Base-by-base conservation (phyloP, 2,113 vertebrate species). In the Gasterosteus nipponicus region DNA sequence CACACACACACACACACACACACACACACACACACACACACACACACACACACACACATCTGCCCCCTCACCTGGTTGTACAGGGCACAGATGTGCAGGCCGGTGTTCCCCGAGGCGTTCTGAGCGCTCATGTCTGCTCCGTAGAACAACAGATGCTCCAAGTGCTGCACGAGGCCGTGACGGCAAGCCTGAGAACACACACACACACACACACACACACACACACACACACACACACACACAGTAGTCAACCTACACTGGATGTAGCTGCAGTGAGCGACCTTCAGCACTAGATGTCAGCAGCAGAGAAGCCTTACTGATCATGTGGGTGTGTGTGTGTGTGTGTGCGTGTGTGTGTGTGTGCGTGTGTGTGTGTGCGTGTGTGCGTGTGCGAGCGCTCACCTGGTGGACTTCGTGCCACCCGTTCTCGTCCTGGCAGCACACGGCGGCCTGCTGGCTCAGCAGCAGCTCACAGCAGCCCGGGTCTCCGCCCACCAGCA, bases 361-460 rank as follows among this genome's bases (percentile, higher is more conserved):
- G 49, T 44, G 42, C 8, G 41, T 56, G 62, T 58, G 47, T 42
- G 18, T 68, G 33, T 47, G 5, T 19, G 60, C 62, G 62, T 54
- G 51, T 54, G 53, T 56, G 53, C 10, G 51, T 54, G 51, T 26
- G n/a, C n/a, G n/a, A n/a, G n/a, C 47, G 60, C 86, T 0, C 74
- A 99, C 98, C 97, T 99, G 98, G 89, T 99, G 98, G 38, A 98
- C 95, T 83, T 99, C 97, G 0, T 98, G 96, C 98, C 98, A 99
- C 82, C 98, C 98, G 0, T 99, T 98, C 87, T 99, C 97, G 2
- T 99, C 97, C 82, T 90, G 94, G 92, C 96, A 98, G 78, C 96
- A 93, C 73, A 98, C 94, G 0, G 91, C 73, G 3, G 97, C 96
- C 0, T 95, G 95, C 57, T 97, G 95, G 0, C 95, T 95, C 0